Evolutionary conservation across 1,140 invertebrate genomes (phyloP), one percentile per base, ranked within the genome.

Genomic region (Drosophila sp.): DNA sequence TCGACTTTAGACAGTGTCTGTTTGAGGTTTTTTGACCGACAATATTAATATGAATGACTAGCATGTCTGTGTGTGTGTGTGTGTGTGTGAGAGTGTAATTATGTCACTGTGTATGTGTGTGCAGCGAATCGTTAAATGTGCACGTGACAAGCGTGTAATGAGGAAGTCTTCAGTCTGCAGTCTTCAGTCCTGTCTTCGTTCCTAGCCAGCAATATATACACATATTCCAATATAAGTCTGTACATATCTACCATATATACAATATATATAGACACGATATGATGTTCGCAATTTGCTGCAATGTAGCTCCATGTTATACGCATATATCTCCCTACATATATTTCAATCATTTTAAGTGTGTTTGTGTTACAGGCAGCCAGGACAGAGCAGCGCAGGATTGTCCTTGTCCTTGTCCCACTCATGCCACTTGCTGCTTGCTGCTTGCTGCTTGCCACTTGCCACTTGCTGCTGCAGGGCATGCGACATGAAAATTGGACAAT

Each of bases 261-360:
- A n/a, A n/a, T n/a, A n/a, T n/a, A n/a, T n/a, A n/a, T n/a, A n/a
- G 25, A 27, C 25, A 58, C 14, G 56, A 48, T 36, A 57, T 38
- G 46, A 32, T 64, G 36, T 25, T 51, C 34, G 25, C 56, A 53
- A 41, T 54, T 62, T 57, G 50, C 40, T 32, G 70, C 77, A 65
- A 75, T 84, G 62, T 86, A 65, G 65, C 61, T 56, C 72, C 80
- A 79, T 72, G 80, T 76, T n/a, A n/a, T 83, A 83, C 78, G 78
- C 80, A 79, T 76, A 83, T 76, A 82, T 81, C 50, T 57, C 50
- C n/a, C 61, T 54, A 84, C 81, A 81, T 86, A 81, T 86, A 86
- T 86, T 86, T 86, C 82, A 81, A 87, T 86, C 78, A 86, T 76
- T 81, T 86, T 86, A 86, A 86, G 81, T 86, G 82, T 86, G 78